Evolutionary conservation across 2,113 vertebrate genomes (phyloP).

Genomic region (Gnathonemus echidnorhynchus): DNA sequence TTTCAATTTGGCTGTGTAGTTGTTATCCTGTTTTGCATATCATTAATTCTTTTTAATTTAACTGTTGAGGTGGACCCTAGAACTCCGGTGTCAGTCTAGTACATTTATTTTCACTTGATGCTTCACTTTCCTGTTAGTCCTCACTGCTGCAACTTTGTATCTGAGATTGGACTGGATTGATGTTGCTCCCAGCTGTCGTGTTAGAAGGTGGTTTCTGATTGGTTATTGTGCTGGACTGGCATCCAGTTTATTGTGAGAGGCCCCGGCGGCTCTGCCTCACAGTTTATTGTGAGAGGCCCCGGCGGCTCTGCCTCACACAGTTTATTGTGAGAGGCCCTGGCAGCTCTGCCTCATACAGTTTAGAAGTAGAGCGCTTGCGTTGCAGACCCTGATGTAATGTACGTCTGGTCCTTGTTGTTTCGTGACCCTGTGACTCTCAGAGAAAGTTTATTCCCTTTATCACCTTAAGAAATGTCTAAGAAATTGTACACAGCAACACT

Average conservation of each 20-base stretch:
- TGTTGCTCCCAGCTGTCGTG: neutral
- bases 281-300: neutral
- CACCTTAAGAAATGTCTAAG: neutral
- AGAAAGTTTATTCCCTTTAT: conserved; percentile 19
- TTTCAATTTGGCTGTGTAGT: neutral
- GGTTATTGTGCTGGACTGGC: neutral
- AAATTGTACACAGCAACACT: conserved; percentile 13
- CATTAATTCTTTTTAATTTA: neutral
- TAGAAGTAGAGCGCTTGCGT: neutral
- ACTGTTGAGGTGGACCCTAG: neutral
- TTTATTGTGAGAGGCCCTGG: neutral
- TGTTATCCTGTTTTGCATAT: neutral
- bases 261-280: too few relatives aligned
- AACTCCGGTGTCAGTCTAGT: neutral
- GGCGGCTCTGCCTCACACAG: too few relatives aligned
- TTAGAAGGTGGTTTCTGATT: neutral
- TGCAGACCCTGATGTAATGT: neutral
- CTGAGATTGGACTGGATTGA: neutral
- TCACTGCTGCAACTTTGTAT: neutral
- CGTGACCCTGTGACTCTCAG: conserved; percentile 34
- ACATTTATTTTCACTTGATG: neutral
- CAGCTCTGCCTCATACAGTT: neutral
- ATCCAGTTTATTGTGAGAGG: neutral
- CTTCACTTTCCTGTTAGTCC: neutral
- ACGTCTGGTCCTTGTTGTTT: neutral